These are phyloP conservation scores for Melanotaenia maccullochi DNA, from an alignment of 2,797 vertebrate species.

Conservation along the genomic window DNA sequence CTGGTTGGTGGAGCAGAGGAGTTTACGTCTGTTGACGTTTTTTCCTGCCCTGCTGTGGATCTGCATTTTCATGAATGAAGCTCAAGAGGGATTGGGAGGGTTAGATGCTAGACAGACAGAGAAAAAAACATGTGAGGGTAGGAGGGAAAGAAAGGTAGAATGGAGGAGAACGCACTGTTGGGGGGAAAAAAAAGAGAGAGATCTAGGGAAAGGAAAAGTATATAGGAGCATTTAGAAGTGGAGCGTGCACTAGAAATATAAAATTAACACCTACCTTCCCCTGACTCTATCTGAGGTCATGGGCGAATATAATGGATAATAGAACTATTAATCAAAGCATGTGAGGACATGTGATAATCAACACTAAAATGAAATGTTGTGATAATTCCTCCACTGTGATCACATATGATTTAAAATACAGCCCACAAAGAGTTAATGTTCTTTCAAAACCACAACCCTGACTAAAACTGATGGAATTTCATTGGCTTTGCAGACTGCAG, in stretches of 20 bases:
- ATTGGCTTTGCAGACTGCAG: constrained; percentile 75
- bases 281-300: constrained; percentile 5
- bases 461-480: constrained; percentile 58
- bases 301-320: constrained; percentile 39
- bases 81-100: constrained; percentile 82
- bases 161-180: constrained; percentile 53
- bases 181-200: constrained; percentile 31
- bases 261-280: constrained; percentile 12
- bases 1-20: constrained; percentile 82
- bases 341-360: constrained; percentile 29
- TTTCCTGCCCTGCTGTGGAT: constrained; percentile 82
- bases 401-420: constrained; percentile 52
- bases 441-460: constrained; percentile 62
- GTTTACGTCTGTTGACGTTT: constrained; percentile 84
- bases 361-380: constrained; percentile 21
- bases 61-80: constrained; percentile 86
- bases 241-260: constrained; percentile 33
- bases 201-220: constrained; percentile 39
- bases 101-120: constrained; percentile 74
- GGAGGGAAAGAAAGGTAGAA: constrained; percentile 52
- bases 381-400: constrained; percentile 31
- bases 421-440: constrained; percentile 68
- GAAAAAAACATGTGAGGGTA: constrained; percentile 61
- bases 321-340: constrained; percentile 30
- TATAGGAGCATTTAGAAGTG: constrained; percentile 43